A percentile compares a stretch with the other conserved stretches of the same genome.
phyloP scores from a whole-genome alignment of 2,113 vertebrate species.

The Candoia aspera region DNA sequence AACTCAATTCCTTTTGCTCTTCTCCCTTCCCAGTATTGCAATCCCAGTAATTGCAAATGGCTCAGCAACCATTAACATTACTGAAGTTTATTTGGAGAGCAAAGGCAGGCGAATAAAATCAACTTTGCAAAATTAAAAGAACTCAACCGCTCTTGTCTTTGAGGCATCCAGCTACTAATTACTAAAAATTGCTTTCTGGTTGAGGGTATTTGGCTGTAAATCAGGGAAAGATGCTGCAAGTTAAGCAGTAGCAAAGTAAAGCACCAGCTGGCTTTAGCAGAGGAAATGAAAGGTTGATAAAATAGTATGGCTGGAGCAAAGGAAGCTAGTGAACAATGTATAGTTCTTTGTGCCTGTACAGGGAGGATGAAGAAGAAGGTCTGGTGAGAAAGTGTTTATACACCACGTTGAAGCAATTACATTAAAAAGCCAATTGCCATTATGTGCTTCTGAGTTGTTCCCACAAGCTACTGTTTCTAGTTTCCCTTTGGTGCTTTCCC shows the following conservation, averaged over 20 bases:
- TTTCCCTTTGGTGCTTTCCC: background rate
- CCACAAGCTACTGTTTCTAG: background rate
- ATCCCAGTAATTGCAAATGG: conserved; percentile 53
- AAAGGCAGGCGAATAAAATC: conserved; percentile 56
- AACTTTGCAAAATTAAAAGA: conserved; percentile 61
- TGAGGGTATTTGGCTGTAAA: conserved; percentile 40
- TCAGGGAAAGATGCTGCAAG: background rate
- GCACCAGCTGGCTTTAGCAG: background rate
- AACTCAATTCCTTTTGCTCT: conserved; percentile 35
- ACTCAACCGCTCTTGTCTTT: conserved; percentile 53
- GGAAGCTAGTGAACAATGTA: background rate
- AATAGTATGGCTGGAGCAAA: background rate
- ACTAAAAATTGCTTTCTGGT: conserved; percentile 55
- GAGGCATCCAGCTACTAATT: conserved; percentile 55
- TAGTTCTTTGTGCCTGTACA: background rate
- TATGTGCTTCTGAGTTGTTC: background rate
- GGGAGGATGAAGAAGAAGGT: background rate
- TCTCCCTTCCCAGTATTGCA: conserved; percentile 46
- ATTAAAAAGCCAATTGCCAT: background rate
- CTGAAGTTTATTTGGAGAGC: conserved; percentile 51
- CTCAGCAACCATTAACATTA: conserved; percentile 52
- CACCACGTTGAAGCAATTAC: background rate
- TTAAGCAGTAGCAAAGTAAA: conserved; percentile 22
- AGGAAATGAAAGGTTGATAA: background rate
- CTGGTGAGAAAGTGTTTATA: background rate